Percentiles rank a stretch among this genome's conserved stretches.
Evolutionary conservation across 2,113 vertebrate species (phyloP).

Genomic region (Pluvialis apricaria): DNA sequence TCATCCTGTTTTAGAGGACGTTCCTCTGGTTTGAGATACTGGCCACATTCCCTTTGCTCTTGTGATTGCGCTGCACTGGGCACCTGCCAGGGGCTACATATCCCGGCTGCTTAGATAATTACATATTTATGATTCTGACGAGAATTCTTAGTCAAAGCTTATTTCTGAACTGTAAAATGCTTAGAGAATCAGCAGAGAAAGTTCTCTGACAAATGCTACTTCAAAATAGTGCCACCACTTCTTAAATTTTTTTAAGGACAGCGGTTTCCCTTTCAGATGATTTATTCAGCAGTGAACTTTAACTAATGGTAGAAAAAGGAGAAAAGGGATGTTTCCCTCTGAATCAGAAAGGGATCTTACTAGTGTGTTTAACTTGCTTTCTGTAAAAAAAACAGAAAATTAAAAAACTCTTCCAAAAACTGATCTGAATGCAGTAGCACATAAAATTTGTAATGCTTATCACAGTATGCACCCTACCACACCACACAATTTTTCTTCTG

Average conservation of each 20-base stretch:
- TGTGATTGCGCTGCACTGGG: background rate
- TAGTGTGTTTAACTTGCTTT: background rate
- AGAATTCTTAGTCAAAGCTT: constrained; percentile 50
- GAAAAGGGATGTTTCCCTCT: background rate
- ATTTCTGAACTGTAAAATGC: constrained; percentile 12
- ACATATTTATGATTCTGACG: constrained; percentile 49
- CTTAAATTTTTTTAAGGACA: background rate
- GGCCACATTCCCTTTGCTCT: background rate
- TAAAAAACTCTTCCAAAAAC: background rate
- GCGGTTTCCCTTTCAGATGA: background rate
- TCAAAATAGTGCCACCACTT: background rate
- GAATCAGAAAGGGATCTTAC: background rate
- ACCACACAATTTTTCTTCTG: background rate
- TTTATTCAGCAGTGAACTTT: background rate
- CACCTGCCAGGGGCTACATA: constrained; percentile 34
- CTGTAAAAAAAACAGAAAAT: background rate
- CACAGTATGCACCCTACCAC: background rate
- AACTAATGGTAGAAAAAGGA: background rate
- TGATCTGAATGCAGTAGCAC: background rate
- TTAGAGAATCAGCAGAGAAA: constrained; percentile 8
- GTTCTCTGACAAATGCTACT: background rate
- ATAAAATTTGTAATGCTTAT: background rate
- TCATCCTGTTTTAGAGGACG: background rate
- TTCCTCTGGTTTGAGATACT: background rate
- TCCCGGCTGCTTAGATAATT: background rate